Conservation (phyloP, 30 jellyfish, hydroid and myxozoan genomes). For the Hydractinia symbiolongicarpus region DNA sequence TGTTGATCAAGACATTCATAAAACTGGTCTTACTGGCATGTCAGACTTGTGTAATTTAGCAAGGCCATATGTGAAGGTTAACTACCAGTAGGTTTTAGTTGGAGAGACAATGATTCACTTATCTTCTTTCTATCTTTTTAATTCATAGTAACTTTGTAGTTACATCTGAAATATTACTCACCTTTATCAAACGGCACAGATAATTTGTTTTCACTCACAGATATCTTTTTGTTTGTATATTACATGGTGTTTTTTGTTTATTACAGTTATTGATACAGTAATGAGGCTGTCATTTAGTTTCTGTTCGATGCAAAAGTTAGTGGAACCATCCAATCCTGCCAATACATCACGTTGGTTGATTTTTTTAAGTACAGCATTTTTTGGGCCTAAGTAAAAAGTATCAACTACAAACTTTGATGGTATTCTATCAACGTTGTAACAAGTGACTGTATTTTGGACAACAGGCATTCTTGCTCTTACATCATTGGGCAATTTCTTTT, state of each 20-base stretch:
- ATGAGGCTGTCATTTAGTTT: no score
- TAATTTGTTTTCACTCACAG: no score
- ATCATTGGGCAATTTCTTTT: no score
- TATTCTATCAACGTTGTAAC: not conserved
- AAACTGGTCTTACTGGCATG: not conserved
- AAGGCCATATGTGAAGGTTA: constrained; percentile 6
- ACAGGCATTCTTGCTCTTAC: no score
- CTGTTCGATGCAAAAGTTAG: not conserved
- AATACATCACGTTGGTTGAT: not conserved
- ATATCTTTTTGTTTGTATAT: no score
- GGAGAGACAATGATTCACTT: not conserved
- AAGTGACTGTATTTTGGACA: not conserved
- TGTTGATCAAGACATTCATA: not conserved
- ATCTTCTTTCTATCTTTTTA: not conserved
- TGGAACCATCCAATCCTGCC: constrained; percentile 6
- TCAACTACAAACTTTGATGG: not conserved
- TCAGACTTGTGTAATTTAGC: not conserved
- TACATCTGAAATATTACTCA: no score
- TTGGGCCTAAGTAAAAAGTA: not conserved
- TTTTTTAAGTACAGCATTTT: not conserved
- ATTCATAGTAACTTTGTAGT: no score
- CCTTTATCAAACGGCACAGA: no score
- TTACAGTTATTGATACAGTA: no score
- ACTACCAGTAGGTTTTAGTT: not conserved
- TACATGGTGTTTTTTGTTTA: no score